Percentiles rank a stretch among this genome's conserved stretches.
Evolutionary conservation across 2,113 vertebrate species (phyloP).

Genomic region (Dolichallabes microphthalmus): DNA sequence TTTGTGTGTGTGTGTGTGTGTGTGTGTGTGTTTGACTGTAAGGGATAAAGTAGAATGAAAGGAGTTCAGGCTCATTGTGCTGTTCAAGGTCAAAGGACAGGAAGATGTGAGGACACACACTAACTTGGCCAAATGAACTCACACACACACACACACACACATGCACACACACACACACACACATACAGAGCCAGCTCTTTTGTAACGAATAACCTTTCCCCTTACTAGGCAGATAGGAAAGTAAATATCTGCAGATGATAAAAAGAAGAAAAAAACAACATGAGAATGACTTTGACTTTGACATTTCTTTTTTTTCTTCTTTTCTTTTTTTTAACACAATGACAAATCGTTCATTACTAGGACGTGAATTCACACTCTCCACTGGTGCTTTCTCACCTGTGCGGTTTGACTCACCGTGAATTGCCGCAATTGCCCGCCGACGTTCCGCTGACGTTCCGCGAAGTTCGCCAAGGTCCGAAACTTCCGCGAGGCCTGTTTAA

Average conservation of each 20-base stretch:
- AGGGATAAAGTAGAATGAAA: conserved; percentile 73
- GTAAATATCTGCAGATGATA: conserved; percentile 61
- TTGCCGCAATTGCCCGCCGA: no score
- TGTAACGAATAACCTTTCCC: conserved; percentile 45
- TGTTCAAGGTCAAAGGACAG: conserved; percentile 47
- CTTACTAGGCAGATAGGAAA: conserved; percentile 49
- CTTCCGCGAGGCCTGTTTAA: no score
- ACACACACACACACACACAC: background rate
- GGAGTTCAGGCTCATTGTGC: conserved; percentile 66
- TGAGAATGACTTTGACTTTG: conserved; percentile 29
- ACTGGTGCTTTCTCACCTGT: background rate
- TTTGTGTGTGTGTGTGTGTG: background rate
- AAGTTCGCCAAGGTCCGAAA: no score
- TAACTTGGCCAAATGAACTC: conserved; percentile 46
- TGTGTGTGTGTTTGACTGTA: conserved; percentile 29
- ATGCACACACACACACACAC: background rate
- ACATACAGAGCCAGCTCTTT: background rate
- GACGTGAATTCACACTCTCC: background rate
- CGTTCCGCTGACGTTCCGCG: no score
- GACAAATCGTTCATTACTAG: background rate
- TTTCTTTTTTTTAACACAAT: background rate
- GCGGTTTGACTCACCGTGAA: no score
- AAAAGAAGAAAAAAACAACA: conserved; percentile 37
- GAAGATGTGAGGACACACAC: conserved; percentile 53
- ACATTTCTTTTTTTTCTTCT: background rate